Percentiles rank a stretch among this genome's conserved stretches.
Conservation (phyloP, 2,888 invertebrate species). For the Netelia fuscicornis region DNA sequence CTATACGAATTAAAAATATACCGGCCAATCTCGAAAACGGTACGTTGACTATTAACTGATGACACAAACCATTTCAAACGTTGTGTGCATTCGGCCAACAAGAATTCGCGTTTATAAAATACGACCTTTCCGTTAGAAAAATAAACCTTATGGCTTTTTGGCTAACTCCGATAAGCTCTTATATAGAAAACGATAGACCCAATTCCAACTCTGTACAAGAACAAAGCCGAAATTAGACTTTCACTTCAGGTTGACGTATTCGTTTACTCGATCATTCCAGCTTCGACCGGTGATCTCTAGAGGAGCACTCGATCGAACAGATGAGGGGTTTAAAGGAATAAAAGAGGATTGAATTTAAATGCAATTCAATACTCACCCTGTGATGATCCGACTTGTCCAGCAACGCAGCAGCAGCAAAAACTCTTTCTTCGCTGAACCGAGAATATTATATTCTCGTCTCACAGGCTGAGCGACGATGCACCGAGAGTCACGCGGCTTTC, state of each 20-base stretch:
- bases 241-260: too few relatives aligned
- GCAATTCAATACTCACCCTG: constrained; percentile 66
- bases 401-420: constrained; percentile 63
- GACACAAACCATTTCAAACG: not conserved
- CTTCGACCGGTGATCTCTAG: not conserved
- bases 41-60: too few relatives aligned
- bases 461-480: constrained; percentile 11
- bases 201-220: too few relatives aligned
- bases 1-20: too few relatives aligned
- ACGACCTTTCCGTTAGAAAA: too few relatives aligned
- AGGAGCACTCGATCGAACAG: not conserved
- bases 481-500: constrained; percentile 46
- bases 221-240: too few relatives aligned
- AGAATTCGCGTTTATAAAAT: too few relatives aligned
- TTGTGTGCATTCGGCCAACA: not conserved
- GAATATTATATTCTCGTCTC: not conserved
- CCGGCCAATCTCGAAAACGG: too few relatives aligned
- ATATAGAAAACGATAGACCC: too few relatives aligned
- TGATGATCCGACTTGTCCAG: constrained; percentile 68
- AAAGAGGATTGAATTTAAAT: not conserved
- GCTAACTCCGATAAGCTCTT: too few relatives aligned
- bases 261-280: too few relatives aligned
- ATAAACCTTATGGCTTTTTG: too few relatives aligned
- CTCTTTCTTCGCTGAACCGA: not conserved
- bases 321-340: not conserved